These are phyloP conservation scores for Gallinago undulata DNA, from an alignment of 2,113 vertebrate species.

Conservation along the genomic window DNA sequence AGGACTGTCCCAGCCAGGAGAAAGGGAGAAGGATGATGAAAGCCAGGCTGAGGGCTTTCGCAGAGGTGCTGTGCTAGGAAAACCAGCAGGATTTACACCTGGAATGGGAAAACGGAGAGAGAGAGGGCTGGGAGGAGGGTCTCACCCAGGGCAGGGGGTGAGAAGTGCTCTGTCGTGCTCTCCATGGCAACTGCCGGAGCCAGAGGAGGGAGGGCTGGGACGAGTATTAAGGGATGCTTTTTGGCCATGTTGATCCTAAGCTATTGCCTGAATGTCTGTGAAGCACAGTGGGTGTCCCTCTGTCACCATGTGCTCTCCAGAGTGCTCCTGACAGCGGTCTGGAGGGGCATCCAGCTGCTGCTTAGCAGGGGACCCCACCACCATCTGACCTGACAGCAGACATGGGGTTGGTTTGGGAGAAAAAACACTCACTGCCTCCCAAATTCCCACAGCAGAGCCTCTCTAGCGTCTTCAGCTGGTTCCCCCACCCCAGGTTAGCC, in stretches of 20 bases:
- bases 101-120: background rate
- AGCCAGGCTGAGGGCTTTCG: background rate
- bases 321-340: rapidly evolving
- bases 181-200: conserved; percentile 14
- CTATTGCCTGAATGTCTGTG: background rate
- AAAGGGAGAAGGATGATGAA: background rate
- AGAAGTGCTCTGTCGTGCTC: background rate
- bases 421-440: background rate
- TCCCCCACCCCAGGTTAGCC: background rate
- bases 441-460: background rate
- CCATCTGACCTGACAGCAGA: background rate
- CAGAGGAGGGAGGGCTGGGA: background rate
- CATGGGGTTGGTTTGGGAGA: background rate
- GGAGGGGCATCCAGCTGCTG: background rate
- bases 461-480: background rate
- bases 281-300: background rate
- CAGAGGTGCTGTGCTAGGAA: background rate
- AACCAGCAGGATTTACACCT: background rate
- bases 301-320: rapidly evolving
- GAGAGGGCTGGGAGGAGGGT: background rate
- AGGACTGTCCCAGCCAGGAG: background rate
- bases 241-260: background rate
- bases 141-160: background rate
- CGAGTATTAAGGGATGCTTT: background rate
- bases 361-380: background rate